A percentile compares a stretch with the other conserved stretches of the same genome.
phyloP scores from a whole-genome alignment of 2,113 vertebrate species.

The Pleuronectes platessa region DNA sequence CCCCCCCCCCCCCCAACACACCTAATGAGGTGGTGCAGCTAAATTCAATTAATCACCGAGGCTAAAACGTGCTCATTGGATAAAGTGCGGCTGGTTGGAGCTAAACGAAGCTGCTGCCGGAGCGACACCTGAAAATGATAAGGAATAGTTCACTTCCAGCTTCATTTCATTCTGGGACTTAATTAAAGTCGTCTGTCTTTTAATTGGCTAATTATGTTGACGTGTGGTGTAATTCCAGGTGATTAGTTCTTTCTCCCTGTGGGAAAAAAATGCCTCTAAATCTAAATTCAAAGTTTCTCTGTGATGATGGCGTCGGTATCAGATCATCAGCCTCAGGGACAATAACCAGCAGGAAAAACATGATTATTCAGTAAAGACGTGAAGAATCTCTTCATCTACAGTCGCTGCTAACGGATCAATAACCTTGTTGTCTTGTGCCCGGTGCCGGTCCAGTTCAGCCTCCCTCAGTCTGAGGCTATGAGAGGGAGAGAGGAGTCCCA shows the following conservation, averaged over 20 bases:
- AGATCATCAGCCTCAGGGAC: neutral
- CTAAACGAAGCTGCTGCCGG: constrained; percentile 23
- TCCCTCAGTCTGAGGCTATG: constrained; percentile 85
- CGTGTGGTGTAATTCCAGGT: constrained; percentile 39
- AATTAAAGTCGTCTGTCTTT: constrained; percentile 54
- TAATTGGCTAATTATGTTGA: constrained; percentile 35
- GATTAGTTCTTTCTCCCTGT: constrained; percentile 20
- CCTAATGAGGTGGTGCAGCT: constrained; percentile 38
- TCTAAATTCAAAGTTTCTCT: neutral
- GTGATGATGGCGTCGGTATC: too few relatives aligned
- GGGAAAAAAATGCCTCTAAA: neutral
- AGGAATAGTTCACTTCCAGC: constrained; percentile 22
- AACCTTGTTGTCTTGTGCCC: constrained; percentile 15
- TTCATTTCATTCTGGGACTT: constrained; percentile 24
- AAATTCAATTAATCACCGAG: constrained; percentile 36
- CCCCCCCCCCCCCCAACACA: neutral
- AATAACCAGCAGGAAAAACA: neutral
- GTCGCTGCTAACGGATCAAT: neutral
- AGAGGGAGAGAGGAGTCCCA: constrained; percentile 82
- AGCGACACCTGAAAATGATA: constrained; percentile 25
- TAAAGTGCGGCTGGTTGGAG: constrained; percentile 38
- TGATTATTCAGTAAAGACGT: neutral
- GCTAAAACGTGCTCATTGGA: constrained; percentile 29
- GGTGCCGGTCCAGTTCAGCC: constrained; percentile 61
- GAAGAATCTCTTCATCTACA: neutral